Conservation (phyloP, 2,888 invertebrate species). For the Meganola albula region DNA sequence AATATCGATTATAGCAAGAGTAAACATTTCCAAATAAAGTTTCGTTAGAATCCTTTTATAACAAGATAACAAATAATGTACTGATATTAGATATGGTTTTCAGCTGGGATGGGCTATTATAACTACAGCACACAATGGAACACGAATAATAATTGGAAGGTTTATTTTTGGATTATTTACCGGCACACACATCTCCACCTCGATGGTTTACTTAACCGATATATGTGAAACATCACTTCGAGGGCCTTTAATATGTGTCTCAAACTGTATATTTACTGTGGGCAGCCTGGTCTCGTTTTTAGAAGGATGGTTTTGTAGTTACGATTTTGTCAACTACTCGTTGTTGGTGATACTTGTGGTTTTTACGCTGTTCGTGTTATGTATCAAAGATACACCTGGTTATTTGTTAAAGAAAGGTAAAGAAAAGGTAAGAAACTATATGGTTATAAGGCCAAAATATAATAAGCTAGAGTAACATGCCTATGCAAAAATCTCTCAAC, state of each 20-base stretch:
- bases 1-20: no score
- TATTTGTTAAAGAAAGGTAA: slow-evolving; percentile 31
- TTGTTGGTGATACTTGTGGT: slow-evolving; percentile 23
- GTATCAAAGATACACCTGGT: slow-evolving; percentile 34
- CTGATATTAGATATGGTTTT: slow-evolving; percentile 13
- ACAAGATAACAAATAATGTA: not conserved
- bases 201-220: slow-evolving; percentile 73
- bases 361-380: slow-evolving; percentile 23
- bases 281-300: slow-evolving; percentile 33
- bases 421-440: slow-evolving; percentile 36
- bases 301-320: slow-evolving; percentile 38
- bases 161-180: slow-evolving; percentile 69
- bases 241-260: slow-evolving; percentile 24
- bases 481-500: no score
- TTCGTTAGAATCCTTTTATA: no score
- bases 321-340: slow-evolving; percentile 33
- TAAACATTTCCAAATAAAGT: no score
- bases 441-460: no score
- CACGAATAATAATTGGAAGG: slow-evolving; percentile 53
- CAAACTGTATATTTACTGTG: slow-evolving; percentile 22
- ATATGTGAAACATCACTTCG: slow-evolving; percentile 38
- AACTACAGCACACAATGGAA: slow-evolving; percentile 27
- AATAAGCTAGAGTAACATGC: no score
- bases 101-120: slow-evolving; percentile 39
- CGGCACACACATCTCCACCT: slow-evolving; percentile 46